These are phyloP conservation scores for Cebidichthys violaceus DNA, from an alignment of 2,113 vertebrate species.

Conservation along the genomic window DNA sequence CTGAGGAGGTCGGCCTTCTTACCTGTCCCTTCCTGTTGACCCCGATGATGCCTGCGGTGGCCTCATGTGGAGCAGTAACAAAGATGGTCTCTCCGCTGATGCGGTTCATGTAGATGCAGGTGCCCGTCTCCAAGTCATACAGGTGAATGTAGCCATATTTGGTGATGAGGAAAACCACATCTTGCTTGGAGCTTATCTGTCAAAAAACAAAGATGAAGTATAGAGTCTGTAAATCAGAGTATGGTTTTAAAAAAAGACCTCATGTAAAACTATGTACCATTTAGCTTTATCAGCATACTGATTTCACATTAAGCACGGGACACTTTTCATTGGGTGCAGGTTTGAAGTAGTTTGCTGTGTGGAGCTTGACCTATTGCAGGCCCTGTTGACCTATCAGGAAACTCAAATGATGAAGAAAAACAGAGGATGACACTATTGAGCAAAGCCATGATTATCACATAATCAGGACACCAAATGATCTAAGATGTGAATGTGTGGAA, in stretches of 20 bases:
- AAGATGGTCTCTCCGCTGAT: constrained; percentile 99
- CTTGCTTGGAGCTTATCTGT: constrained; percentile 96
- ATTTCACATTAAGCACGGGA: neutral
- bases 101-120: constrained; percentile 99
- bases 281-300: neutral
- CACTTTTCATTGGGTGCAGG: neutral
- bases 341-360: neutral
- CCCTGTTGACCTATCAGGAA: neutral
- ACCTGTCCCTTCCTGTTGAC: constrained; percentile 99
- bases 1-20: constrained; percentile 47
- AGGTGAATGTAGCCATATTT: constrained; percentile 99
- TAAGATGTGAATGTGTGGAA: neutral
- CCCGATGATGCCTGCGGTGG: constrained; percentile 98
- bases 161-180: constrained; percentile 97
- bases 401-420: neutral
- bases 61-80: constrained; percentile 96
- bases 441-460: neutral
- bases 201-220: constrained; percentile 9
- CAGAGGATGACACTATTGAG: neutral
- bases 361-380: neutral
- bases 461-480: neutral
- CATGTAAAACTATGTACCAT: too few relatives aligned
- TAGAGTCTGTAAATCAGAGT: neutral
- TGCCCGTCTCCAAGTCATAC: constrained; percentile 97
- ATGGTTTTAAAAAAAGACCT: neutral